Base-by-base conservation (phyloP, 1,140 invertebrate species). In the Drosophila ironensis region DNA sequence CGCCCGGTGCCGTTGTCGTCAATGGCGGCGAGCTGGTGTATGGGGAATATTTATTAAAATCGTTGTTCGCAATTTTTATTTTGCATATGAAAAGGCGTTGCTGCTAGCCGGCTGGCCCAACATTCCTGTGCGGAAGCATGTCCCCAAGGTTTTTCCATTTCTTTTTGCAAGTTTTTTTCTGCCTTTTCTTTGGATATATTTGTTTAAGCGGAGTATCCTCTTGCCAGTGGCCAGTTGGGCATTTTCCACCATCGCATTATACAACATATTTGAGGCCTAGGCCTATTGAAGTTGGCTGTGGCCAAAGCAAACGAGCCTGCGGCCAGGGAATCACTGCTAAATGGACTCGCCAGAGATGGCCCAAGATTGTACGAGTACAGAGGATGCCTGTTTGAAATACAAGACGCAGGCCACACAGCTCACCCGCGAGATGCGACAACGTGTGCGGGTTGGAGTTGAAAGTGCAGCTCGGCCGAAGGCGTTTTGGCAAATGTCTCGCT, bases 1-100 rank as follows among this genome's bases (percentile, higher is more conserved):
- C 12, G 11, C 28, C 33, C n/a, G n/a, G n/a, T n/a, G n/a, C n/a
- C n/a, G n/a, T n/a, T 24, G 45, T 63, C 44, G 35, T 47, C 27
- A 27, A 9, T 27, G 28, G 19, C 41, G 30, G 30, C n/a, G 16
- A 51, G 41, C 57, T 50, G 28, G 45, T 73, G 63, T 73, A 52
- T 77, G 73, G 61, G 54, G 72, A 69, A 84, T 78, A 86, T 80
- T 84, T 84, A 74, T 84, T 86, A 78, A 84, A 84, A 84, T 86
- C 51, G 80, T 48, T 74, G 74, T 68, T 61, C 66, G 63, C 66
- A 78, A 86, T 84, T 84, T 86, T 86, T 72, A 48, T 77, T 86
- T 86, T 75, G 71, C 80, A 84, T 86, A 84, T 84, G 74, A 84
- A 84, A 78, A 74, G 80, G 51, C 59, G 63, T 78, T 57, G 72